Evolutionary conservation across 92 coral and sea anemone genomes (phyloP), one percentile per base, ranked within the genome.

Genomic region (Virgularia gustaviana): DNA sequence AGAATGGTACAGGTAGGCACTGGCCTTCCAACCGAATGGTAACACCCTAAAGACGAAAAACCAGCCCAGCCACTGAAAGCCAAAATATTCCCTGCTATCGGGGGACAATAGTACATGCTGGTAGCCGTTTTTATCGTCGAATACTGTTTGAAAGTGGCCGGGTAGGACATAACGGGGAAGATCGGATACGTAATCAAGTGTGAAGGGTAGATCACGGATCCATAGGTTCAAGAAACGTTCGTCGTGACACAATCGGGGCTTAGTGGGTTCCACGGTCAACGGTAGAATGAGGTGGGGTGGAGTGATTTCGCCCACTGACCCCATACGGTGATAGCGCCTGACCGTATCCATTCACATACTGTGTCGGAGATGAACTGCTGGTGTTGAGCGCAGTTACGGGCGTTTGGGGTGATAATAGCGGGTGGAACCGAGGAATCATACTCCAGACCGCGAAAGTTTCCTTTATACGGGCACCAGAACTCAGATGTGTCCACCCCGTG

Each of bases 381-480:
- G 22, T 25, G 16, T 10, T 23, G 63, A 30, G 16, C 77, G 22
- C 19, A 0, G 24, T 70, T 66, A n/a, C 37, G 9, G 15, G 59
- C 25, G 15, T 29, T 18, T 18, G 15, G 2, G 2, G 41, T 16
- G 25, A n/a, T n/a, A n/a, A n/a, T n/a, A n/a, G n/a, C n/a, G n/a
- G n/a, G n/a, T 10, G 33, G 22, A 3, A 4, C n/a, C 28, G 41
- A 15, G 13, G 66, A 81, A 36, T 81, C 33, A 34, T 41, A 81
- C 19, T 70, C 73, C 27, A 8, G 18, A 32, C 82, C 82, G 41
- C 57, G 75, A 57, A 81, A 81, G 49, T 44, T 63, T 31, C 82
- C 86, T 34, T 57, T 81, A 25, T 73, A 81, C 16, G 78, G 77
- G 63, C 49, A n/a, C n/a, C n/a, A n/a, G n/a, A n/a, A n/a, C n/a